phyloP scores from a whole-genome alignment of 2,888 invertebrate species.

The Emmelina monodactyla region DNA sequence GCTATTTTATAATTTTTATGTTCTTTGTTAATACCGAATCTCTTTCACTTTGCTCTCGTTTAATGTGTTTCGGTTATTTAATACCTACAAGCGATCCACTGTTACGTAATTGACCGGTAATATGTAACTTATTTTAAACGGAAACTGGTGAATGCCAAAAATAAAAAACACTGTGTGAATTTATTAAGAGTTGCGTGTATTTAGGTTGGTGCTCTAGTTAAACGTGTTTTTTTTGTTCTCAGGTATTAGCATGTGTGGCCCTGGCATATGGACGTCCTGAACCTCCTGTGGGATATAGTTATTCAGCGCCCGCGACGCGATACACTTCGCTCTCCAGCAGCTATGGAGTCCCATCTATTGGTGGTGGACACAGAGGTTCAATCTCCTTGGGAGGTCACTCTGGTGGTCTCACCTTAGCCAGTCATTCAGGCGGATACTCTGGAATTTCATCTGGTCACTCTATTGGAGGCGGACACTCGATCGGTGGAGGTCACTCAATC shows the following conservation, averaged over 20 bases:
- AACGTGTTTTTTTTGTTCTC: no score
- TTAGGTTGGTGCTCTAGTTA: no score
- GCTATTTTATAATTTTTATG: conserved; percentile 18
- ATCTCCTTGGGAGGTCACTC: conserved; percentile 33
- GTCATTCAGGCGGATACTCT: conserved; percentile 23
- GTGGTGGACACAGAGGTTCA: conserved; percentile 26
- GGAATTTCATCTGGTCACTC: conserved; percentile 20
- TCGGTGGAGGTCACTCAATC: conserved; percentile 19
- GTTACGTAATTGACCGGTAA: conserved; percentile 12
- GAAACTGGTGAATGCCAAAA: background rate
- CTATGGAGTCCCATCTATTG: conserved; percentile 29
- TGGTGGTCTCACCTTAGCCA: conserved; percentile 25
- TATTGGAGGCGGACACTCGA: conserved; percentile 19
- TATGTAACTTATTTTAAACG: background rate
- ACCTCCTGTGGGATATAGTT: conserved; percentile 59
- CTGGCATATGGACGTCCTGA: conserved; percentile 55
- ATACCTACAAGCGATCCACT: conserved; percentile 8
- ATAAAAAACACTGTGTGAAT: background rate
- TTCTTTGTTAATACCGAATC: conserved; percentile 9
- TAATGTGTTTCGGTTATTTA: conserved; percentile 12
- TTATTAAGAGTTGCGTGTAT: background rate
- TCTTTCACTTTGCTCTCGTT: conserved; percentile 17
- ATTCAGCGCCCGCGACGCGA: conserved; percentile 39
- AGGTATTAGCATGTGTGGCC: conserved; percentile 60
- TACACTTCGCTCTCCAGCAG: conserved; percentile 32